Base-by-base conservation (phyloP, 2,888 invertebrate species). In the Labia minor region DNA sequence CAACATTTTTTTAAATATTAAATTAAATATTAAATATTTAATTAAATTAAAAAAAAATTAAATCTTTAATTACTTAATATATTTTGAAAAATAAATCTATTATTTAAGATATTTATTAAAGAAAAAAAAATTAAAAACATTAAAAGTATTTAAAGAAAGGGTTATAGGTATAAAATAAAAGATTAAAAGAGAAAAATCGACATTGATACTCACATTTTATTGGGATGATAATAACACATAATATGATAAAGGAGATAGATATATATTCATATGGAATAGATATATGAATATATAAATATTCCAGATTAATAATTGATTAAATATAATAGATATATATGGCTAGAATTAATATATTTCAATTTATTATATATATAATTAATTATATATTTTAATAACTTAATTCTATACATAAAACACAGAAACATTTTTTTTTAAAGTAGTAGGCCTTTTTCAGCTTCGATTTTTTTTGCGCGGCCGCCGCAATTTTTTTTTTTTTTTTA, bases 181-280 rank as follows among this genome's bases (percentile, higher is more conserved):
- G n/a, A n/a, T n/a, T n/a, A n/a, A n/a, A n/a, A n/a, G n/a, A n/a
- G n/a, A 49, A 49, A 49, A 49, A 16, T 16, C n/a, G 16, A 49
- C 16, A n/a, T 49, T 49, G 4, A 49, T 49, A 49, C 49, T 49
- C 49, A 49, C 49, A 49, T 49, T 49, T 49, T 49, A 49, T 49
- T 49, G 49, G 49, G 49, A 49, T 49, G 49, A 49, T 49, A 49
- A 49, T 49, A 49, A 49, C 49, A 49, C 49, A 49, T 49, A 49
- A 49, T 49, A 49, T 49, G 49, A 49, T 49, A 49, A 49, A n/a
- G 49, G 49, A 49, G 2, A 49, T 49, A 49, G 49, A 49, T 49
- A 49, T 49, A 49, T 14, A 49, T 49, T 11, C n/a, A 49, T 49
- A 49, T 49, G 4, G 3, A 26, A 8, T 49, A 49, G 14, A 16